These are phyloP conservation scores for Oenanthe melanoleuca DNA, from an alignment of 2,113 vertebrate genomes.

Conservation along the genomic window DNA sequence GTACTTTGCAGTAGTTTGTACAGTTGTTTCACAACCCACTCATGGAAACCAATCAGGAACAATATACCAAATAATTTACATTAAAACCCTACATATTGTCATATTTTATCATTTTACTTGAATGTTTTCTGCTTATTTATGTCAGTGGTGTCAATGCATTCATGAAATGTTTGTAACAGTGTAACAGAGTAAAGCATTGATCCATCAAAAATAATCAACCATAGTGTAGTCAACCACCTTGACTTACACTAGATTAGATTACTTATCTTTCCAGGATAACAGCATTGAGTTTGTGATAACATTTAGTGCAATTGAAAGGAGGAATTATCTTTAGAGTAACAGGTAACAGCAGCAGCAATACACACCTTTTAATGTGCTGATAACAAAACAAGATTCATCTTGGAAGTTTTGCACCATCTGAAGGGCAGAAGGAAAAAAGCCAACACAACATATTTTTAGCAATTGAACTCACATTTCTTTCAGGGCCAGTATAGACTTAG, in stretches of 20 bases:
- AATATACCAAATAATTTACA: not conserved
- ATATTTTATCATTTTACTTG: not conserved
- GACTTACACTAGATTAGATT: not conserved
- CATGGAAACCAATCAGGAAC: not conserved
- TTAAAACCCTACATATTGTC: not conserved
- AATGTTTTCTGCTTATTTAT: not conserved
- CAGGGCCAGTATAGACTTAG: not conserved
- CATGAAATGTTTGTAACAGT: not conserved
- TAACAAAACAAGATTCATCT: constrained; percentile 90
- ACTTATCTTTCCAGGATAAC: constrained; percentile 13
- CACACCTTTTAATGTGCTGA: constrained; percentile 89
- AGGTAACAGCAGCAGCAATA: not conserved
- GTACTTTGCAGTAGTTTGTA: not conserved
- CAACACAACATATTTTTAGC: not conserved
- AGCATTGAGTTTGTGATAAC: not conserved
- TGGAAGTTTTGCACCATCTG: constrained; percentile 95
- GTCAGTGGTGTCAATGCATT: not conserved
- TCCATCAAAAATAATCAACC: not conserved
- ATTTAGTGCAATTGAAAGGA: not conserved
- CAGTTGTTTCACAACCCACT: not conserved
- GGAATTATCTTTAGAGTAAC: not conserved
- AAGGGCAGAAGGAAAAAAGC: constrained; percentile 43
- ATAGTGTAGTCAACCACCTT: not conserved
- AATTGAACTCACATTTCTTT: not conserved
- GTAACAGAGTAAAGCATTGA: not conserved